Percentiles rank a stretch among this genome's conserved stretches.
Evolutionary conservation across 1,140 invertebrate species (phyloP).

Genomic region (Diachasma alloeum): DNA sequence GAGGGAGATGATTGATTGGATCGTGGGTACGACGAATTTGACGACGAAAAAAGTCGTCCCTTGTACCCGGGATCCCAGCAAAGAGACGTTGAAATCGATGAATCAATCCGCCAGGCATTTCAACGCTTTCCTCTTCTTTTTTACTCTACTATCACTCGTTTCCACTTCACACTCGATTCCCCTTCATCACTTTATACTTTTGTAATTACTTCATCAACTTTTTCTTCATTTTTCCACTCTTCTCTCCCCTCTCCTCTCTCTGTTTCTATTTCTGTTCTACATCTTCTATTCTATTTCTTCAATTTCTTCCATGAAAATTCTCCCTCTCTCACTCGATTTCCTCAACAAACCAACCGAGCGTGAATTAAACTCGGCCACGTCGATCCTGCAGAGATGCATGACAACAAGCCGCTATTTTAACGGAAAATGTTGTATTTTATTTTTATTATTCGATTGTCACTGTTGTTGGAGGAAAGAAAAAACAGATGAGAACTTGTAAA

Average conservation of each 20-base stretch:
- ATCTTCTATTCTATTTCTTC: background rate
- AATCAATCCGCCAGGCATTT: background rate
- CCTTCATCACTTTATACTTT: background rate
- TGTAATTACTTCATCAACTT: background rate
- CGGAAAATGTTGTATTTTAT: background rate
- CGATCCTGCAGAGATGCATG: background rate
- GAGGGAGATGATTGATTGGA: constrained; percentile 37
- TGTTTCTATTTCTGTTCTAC: constrained; percentile 5
- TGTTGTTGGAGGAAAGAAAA: background rate
- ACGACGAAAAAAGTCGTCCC: constrained; percentile 53
- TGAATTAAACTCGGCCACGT: background rate
- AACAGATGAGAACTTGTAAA: background rate
- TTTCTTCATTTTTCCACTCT: background rate
- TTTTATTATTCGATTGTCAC: background rate
- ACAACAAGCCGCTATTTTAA: background rate
- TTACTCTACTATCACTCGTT: constrained; percentile 8
- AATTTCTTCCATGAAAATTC: background rate
- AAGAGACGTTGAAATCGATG: background rate
- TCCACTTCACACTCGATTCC: constrained; percentile 19
- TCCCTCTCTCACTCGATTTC: constrained; percentile 2
- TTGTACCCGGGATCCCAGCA: constrained; percentile 58
- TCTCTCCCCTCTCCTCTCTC: background rate
- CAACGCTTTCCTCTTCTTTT: constrained; percentile 27
- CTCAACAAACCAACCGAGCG: background rate
- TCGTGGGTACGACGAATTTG: constrained; percentile 56